These are phyloP conservation scores for Fissipunctia ypsillon DNA, from an alignment of 2,888 invertebrate genomes.

Conservation along the genomic window DNA sequence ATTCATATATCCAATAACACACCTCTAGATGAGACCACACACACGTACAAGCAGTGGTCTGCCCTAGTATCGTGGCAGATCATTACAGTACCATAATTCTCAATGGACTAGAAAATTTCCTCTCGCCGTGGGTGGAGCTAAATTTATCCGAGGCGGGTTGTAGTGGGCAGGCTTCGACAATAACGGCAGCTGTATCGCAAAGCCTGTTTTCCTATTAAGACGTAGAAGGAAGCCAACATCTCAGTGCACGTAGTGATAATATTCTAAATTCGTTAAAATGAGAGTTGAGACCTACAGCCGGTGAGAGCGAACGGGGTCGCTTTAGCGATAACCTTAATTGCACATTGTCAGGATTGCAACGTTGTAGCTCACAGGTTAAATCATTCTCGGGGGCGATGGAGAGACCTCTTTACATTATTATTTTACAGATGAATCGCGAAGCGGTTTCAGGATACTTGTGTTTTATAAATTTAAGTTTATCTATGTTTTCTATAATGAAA, in stretches of 20 bases:
- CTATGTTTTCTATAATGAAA: constrained; percentile 13
- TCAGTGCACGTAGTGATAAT: constrained; percentile 32
- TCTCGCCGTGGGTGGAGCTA: constrained; percentile 76
- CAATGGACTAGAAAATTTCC: constrained; percentile 75
- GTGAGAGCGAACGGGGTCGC: constrained; percentile 37
- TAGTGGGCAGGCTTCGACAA: constrained; percentile 65
- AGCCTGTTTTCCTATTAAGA: constrained; percentile 49
- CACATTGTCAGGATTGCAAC: constrained; percentile 35
- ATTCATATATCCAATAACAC: no score
- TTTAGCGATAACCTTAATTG: constrained; percentile 49
- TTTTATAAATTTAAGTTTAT: constrained; percentile 5
- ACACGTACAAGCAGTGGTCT: no score
- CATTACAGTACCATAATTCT: constrained; percentile 52
- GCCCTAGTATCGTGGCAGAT: no score
- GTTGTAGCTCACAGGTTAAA: neutral
- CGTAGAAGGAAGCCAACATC: constrained; percentile 29
- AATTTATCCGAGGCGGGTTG: constrained; percentile 70
- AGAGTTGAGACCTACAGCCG: constrained; percentile 22
- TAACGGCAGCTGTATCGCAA: constrained; percentile 56
- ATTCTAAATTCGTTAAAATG: constrained; percentile 44
- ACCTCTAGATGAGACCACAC: no score
- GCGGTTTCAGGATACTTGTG: neutral
- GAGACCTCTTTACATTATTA: neutral
- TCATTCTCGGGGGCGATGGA: constrained; percentile 1
- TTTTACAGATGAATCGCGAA: neutral